These are phyloP conservation scores for Notospermus geniculatus DNA, from an alignment of 1,140 invertebrate genomes.

Conservation along the genomic window DNA sequence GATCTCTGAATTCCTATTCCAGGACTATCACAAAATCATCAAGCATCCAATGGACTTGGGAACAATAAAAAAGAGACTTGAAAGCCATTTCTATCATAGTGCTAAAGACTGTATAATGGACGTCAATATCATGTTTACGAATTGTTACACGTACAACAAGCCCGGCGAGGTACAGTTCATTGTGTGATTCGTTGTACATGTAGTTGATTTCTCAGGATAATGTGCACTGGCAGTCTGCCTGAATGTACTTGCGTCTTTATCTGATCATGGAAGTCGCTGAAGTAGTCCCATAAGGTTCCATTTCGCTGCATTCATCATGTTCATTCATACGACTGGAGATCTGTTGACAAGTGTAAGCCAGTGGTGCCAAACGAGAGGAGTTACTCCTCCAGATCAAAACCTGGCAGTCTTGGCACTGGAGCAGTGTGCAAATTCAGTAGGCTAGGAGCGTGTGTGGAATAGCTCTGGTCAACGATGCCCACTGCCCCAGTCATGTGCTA, in stretches of 20 bases:
- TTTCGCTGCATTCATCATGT: background rate
- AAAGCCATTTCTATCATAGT: constrained; percentile 95
- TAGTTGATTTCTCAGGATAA: background rate
- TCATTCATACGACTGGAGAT: too few relatives aligned
- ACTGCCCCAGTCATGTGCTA: background rate
- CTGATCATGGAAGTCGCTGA: background rate
- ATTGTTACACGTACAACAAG: constrained; percentile 99
- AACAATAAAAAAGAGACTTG: constrained; percentile 95
- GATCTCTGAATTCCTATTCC: constrained; percentile 32
- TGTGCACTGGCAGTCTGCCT: background rate
- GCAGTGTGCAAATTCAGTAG: too few relatives aligned
- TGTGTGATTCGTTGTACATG: constrained; percentile 1
- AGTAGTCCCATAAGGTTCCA: background rate
- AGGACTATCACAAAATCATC: constrained; percentile 99
- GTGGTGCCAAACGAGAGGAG: too few relatives aligned
- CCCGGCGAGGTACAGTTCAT: constrained; percentile 71
- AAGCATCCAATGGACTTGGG: constrained; percentile 94
- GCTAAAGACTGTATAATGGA: constrained; percentile 97
- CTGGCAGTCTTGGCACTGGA: background rate
- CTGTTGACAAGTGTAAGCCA: too few relatives aligned
- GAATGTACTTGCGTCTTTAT: background rate
- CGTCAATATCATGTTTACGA: constrained; percentile 98
- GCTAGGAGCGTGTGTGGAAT: too few relatives aligned
- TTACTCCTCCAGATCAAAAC: too few relatives aligned
- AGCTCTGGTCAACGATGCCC: too few relatives aligned